Percentiles rank a stretch among this genome's conserved stretches.
Conservation (phyloP, 2,797 vertebrate genomes). For the Ctenopoma multispine region DNA sequence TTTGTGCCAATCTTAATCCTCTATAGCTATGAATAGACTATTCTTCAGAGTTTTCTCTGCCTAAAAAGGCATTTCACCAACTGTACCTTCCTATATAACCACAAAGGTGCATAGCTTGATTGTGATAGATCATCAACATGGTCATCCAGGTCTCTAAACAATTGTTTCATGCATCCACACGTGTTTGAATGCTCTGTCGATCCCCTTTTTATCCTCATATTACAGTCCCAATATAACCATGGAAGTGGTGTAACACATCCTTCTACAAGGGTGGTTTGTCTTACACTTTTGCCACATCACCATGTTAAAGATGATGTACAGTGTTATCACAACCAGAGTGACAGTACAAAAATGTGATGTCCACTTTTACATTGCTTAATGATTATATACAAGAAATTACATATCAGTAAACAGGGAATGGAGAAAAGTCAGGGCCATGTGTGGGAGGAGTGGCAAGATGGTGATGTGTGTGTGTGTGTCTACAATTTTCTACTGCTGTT, state of each 20-base stretch:
- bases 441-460: slow-evolving; percentile 50
- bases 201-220: neutral
- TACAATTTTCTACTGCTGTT: neutral
- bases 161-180: neutral
- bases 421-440: slow-evolving; percentile 33
- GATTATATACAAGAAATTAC: slow-evolving; percentile 7
- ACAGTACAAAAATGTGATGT: neutral
- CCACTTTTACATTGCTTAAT: neutral
- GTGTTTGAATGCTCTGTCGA: neutral
- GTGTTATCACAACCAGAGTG: slow-evolving; percentile 9
- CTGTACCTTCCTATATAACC: slow-evolving; percentile 26
- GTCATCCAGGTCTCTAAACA: neutral
- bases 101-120: slow-evolving; percentile 6
- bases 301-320: neutral
- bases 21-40: slow-evolving; percentile 61
- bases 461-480: slow-evolving; percentile 26
- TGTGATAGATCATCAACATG: neutral
- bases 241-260: no score
- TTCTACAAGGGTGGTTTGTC: neutral
- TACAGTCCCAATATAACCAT: no score
- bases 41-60: slow-evolving; percentile 52
- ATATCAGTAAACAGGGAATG: slow-evolving; percentile 35
- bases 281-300: slow-evolving; percentile 19
- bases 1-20: slow-evolving; percentile 76
- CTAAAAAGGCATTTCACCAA: slow-evolving; percentile 23